A percentile compares a stretch with the other conserved stretches of the same genome.
Evolutionary conservation across 2,888 invertebrate species (phyloP).

Genomic region (Tortrix viridana): DNA sequence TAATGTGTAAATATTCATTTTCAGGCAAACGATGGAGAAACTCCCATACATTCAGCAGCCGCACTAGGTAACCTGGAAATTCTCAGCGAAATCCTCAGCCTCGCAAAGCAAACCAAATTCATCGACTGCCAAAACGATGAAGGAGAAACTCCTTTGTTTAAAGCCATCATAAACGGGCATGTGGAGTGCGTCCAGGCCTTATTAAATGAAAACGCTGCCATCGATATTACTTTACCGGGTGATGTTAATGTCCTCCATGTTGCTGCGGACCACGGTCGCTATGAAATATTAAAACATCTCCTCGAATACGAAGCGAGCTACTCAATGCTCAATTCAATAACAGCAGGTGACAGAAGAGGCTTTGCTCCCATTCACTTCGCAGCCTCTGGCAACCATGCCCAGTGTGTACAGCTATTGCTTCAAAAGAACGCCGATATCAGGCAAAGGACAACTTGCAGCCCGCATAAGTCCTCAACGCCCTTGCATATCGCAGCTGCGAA

Average conservation of each 20-base stretch:
- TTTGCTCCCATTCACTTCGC: slow-evolving; percentile 83
- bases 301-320: slow-evolving; percentile 70
- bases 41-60: slow-evolving; percentile 83
- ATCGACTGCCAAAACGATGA: slow-evolving; percentile 74
- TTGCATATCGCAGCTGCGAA: slow-evolving; percentile 75
- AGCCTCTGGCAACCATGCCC: slow-evolving; percentile 75
- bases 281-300: slow-evolving; percentile 80
- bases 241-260: slow-evolving; percentile 84
- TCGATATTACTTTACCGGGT: slow-evolving; percentile 70
- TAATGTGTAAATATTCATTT: slow-evolving; percentile 37
- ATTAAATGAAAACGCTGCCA: slow-evolving; percentile 73
- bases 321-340: slow-evolving; percentile 60
- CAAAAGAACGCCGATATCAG: slow-evolving; percentile 73
- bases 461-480: slow-evolving; percentile 72
- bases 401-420: slow-evolving; percentile 75
- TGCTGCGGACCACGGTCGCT: slow-evolving; percentile 82
- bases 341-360: slow-evolving; percentile 68
- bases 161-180: slow-evolving; percentile 72
- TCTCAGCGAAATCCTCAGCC: slow-evolving; percentile 77
- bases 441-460: slow-evolving; percentile 69
- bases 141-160: slow-evolving; percentile 79
- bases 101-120: slow-evolving; percentile 74
- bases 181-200: slow-evolving; percentile 72
- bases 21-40: slow-evolving; percentile 78
- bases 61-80: slow-evolving; percentile 75